Percentiles rank a stretch among this genome's conserved stretches.
Conservation (phyloP, 1,140 invertebrate species). For the Carposina sasakii region DNA sequence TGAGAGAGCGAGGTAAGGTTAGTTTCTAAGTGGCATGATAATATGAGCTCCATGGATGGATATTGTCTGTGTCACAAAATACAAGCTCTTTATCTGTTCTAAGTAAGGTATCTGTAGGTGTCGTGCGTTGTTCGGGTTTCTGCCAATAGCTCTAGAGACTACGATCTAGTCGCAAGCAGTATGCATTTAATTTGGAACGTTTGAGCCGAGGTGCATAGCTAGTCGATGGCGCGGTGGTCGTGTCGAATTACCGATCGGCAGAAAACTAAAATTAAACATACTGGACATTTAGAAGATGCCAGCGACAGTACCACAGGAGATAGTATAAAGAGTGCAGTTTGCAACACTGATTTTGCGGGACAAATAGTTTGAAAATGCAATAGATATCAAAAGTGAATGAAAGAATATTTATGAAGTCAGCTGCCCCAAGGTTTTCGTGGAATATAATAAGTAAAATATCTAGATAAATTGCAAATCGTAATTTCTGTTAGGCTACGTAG, state of each 20-base stretch:
- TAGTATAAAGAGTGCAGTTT: constrained; percentile 72
- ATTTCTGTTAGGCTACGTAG: too few species aligned
- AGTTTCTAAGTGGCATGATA: constrained; percentile 57
- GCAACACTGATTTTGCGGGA: constrained; percentile 63
- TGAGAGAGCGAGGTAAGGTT: constrained; percentile 64
- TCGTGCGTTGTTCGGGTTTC: constrained; percentile 63
- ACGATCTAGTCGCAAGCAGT: constrained; percentile 69
- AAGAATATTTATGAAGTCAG: not conserved
- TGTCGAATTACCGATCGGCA: constrained; percentile 48
- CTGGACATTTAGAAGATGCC: constrained; percentile 63
- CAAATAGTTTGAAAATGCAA: constrained; percentile 34
- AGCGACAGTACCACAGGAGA: constrained; percentile 68
- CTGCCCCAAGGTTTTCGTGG: not conserved
- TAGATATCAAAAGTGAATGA: not conserved
- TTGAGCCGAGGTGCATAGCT: constrained; percentile 68
- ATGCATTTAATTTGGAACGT: constrained; percentile 69
- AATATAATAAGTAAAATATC: not conserved
- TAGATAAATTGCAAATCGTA: not conserved
- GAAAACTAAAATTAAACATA: too few species aligned
- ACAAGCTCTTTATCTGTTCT: constrained; percentile 69
- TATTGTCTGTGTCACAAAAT: constrained; percentile 69
- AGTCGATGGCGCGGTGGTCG: constrained; percentile 60
- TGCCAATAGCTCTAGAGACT: constrained; percentile 70
- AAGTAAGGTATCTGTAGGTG: constrained; percentile 61
- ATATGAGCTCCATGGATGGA: constrained; percentile 52